Evolutionary conservation across 2,113 vertebrate genomes (phyloP), one percentile per base, ranked within the genome.

Genomic region (Desmodus rotundus): DNA sequence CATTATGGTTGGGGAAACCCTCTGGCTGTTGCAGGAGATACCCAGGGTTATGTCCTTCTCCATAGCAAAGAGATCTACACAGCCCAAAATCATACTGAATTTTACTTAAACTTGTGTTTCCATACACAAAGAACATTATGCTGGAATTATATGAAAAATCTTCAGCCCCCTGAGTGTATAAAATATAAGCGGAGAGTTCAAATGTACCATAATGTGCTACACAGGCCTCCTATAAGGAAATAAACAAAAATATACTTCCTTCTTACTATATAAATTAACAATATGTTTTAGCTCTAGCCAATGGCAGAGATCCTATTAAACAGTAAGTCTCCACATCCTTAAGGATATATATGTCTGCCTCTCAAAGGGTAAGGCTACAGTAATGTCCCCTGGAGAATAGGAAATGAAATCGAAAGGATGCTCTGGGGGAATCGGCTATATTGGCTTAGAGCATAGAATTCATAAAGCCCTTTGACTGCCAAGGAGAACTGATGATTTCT

Each of bases 371-470:
- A 96, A 97, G 65, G 83, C 92, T 96, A 95, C 76, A 94, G 56
- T 97, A 97, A 98, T 97, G 94, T 58, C 0, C 92, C 14, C 74
- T 56, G 61, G 84, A 91, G 95, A 93, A 94, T 7, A 97, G 91
- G 89, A 98, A 98, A 97, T 70, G 52, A 87, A 97, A 97, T 97
- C 96, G 96, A 91, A 96, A 97, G 85, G 31, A 31, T 96, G n/a
- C 17, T 87, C 65, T 65, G 54, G 94, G 85, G 94, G 61, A 97
- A 97, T 96, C 86, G 85, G 82, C 22, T 61, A 72, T 95, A 86
- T 95, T 96, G 91, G 95, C 94, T 97, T 96, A 95, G 67, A 94
- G 81, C 17, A 31, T 50, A 91, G 67, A 56, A 91, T 94, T 97
- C 56, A 72, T 95, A 95, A 96, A 97, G 80, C 74, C 87, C 47